Percentiles rank a stretch among this genome's conserved stretches.
Conservation (phyloP, 2,113 vertebrate species). For the Gulo gulo region DNA sequence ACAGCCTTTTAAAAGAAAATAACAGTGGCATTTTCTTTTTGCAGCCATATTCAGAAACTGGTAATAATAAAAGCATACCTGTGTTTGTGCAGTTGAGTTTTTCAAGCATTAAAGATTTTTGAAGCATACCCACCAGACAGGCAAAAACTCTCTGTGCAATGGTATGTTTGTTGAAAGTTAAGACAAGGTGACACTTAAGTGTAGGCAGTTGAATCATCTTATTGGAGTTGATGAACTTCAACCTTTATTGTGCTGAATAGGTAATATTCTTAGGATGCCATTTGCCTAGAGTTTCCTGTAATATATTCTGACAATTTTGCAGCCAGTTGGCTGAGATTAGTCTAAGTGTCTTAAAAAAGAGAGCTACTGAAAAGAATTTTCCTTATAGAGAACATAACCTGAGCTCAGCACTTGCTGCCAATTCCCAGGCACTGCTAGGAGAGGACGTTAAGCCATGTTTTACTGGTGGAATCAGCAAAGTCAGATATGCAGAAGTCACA, state of each 20-base stretch:
- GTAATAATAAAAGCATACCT: background rate
- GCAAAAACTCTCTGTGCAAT: background rate
- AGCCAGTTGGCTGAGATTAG: background rate
- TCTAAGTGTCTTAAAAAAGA: background rate
- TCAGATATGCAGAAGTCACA: background rate
- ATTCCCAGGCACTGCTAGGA: background rate
- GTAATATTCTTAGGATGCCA: background rate
- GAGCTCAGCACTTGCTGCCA: background rate
- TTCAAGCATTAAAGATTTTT: background rate
- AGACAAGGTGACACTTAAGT: background rate
- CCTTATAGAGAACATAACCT: background rate
- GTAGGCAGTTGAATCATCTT: background rate
- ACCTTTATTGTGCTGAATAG: background rate
- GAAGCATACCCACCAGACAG: background rate
- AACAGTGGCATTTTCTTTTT: background rate
- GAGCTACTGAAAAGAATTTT: background rate
- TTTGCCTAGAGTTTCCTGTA: background rate
- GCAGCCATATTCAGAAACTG: background rate
- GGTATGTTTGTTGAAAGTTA: background rate
- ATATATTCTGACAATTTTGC: background rate
- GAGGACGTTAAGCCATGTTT: rapidly evolving
- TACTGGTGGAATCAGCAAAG: background rate
- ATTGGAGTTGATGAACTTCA: background rate
- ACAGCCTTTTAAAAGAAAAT: background rate
- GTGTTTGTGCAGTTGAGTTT: background rate